phyloP scores from a whole-genome alignment of 2,113 vertebrate genomes.

The Lichenostomus cassidix region DNA sequence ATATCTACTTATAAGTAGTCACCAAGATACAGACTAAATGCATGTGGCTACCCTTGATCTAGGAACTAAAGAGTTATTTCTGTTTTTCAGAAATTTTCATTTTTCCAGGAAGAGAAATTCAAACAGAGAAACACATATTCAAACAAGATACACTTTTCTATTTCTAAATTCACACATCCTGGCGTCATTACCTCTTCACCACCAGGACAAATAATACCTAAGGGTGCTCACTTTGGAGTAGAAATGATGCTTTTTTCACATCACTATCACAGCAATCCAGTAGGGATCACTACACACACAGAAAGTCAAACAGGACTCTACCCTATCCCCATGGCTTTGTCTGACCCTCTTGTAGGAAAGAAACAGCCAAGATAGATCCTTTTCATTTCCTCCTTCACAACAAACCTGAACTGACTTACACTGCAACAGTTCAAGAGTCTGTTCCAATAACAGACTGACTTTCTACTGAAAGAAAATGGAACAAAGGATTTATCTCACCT shows the following conservation, averaged over 20 bases:
- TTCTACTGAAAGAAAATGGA: background rate
- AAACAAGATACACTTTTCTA: background rate
- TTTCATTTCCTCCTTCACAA: background rate
- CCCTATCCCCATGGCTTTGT: background rate
- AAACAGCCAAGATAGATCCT: background rate
- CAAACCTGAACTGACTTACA: background rate
- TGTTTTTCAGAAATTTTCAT: background rate
- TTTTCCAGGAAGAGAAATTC: background rate
- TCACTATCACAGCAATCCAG: background rate
- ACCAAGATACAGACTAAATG: background rate
- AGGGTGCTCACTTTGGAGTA: background rate
- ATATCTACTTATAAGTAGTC: background rate
- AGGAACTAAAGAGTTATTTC: background rate
- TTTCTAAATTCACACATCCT: background rate
- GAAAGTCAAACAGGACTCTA: background rate
- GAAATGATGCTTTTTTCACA: background rate
- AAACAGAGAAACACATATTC: background rate
- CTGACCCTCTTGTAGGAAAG: background rate
- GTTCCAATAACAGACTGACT: background rate
- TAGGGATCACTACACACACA: background rate
- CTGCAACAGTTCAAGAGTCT: background rate
- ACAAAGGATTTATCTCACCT: slow-evolving; percentile 75
- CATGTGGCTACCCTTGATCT: background rate
- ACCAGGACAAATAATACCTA: background rate
- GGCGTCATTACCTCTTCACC: background rate